phyloP scores from a whole-genome alignment of 2,797 vertebrate genomes.

The Pangasius mekongensis region DNA sequence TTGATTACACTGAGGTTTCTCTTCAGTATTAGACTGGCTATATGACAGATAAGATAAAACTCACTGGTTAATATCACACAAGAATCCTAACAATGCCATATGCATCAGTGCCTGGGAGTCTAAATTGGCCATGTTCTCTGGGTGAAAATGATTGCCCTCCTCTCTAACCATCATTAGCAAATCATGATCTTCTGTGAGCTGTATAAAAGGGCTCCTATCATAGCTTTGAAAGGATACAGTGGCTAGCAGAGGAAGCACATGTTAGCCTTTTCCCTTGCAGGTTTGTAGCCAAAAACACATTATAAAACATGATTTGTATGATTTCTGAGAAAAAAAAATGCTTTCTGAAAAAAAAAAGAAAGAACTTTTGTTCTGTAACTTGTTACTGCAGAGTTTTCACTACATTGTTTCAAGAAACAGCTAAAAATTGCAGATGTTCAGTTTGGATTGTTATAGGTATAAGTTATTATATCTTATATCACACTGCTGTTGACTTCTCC shows the following conservation, averaged over 20 bases:
- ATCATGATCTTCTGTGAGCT: neutral
- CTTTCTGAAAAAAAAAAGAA: neutral
- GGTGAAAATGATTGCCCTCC: neutral
- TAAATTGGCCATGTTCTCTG: neutral
- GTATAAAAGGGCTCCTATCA: neutral
- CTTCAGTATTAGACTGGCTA: neutral
- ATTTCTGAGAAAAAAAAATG: too few relatives aligned
- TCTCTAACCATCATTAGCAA: neutral
- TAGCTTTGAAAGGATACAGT: neutral
- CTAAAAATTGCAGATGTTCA: neutral
- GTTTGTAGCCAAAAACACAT: neutral
- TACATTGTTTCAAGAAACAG: neutral
- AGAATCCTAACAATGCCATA: neutral
- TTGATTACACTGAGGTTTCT: neutral
- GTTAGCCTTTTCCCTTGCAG: neutral
- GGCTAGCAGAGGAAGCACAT: neutral
- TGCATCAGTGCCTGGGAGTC: neutral
- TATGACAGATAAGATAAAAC: neutral
- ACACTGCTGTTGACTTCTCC: neutral
- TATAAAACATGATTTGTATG: neutral
- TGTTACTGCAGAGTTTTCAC: neutral
- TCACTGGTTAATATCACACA: neutral
- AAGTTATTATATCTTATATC: neutral
- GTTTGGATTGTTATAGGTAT: neutral
- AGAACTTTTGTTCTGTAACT: neutral